Evolutionary conservation across 2,888 invertebrate species (phyloP).

Genomic region (Branchipolynoe longqiensis): DNA sequence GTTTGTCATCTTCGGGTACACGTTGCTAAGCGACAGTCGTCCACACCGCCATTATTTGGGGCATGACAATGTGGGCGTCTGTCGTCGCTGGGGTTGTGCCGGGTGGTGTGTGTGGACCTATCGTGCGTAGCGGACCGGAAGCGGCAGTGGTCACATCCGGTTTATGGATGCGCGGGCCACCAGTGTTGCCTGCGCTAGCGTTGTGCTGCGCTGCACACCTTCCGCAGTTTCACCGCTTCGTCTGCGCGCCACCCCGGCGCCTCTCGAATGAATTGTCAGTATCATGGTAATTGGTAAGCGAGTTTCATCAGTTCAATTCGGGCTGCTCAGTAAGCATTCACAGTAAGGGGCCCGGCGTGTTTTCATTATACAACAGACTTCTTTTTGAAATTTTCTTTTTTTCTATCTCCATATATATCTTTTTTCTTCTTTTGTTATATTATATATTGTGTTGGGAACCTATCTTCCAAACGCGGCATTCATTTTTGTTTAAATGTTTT

Average conservation of each 20-base stretch:
- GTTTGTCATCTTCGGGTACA: constrained; percentile 46
- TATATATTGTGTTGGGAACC: too few relatives aligned
- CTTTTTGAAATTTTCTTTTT: too few relatives aligned
- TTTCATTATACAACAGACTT: constrained; percentile 43
- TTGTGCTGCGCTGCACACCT: neutral
- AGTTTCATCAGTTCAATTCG: too few relatives aligned
- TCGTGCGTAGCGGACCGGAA: neutral
- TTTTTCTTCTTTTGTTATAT: too few relatives aligned
- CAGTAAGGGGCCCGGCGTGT: constrained; percentile 38
- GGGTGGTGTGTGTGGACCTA: neutral
- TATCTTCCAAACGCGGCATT: too few relatives aligned
- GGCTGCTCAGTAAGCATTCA: too few relatives aligned
- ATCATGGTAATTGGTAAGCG: too few relatives aligned
- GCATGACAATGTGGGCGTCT: neutral
- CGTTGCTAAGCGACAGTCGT: constrained; percentile 33
- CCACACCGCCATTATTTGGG: neutral
- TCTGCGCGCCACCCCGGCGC: neutral
- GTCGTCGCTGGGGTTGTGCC: constrained; percentile 3
- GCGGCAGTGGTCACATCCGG: neutral
- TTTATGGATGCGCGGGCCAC: neutral
- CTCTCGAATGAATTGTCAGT: too few relatives aligned
- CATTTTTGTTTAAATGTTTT: too few relatives aligned
- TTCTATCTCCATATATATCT: too few relatives aligned
- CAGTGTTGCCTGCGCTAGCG: neutral
- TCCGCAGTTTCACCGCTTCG: neutral